Percentiles rank a stretch among this genome's conserved stretches.
These are phyloP conservation scores for Neoniphon sammara DNA, from an alignment of 2,797 vertebrate genomes.

Conservation along the genomic window DNA sequence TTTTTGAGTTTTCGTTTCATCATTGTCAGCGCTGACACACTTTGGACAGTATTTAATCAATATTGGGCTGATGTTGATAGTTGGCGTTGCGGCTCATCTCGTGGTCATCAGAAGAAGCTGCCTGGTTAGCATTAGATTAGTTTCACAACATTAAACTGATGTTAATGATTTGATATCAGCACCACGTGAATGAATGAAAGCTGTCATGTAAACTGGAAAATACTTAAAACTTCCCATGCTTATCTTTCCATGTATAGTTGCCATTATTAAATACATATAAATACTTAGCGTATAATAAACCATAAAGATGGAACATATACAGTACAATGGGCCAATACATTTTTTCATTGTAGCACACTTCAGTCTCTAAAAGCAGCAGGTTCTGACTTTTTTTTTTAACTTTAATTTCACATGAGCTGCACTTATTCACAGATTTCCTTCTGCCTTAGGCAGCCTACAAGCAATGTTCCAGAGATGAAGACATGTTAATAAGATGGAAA, in stretches of 20 bases:
- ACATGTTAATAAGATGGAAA: conserved; percentile 71
- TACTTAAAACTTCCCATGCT: too few species aligned
- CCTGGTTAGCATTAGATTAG: neutral
- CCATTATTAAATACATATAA: neutral
- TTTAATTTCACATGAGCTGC: conserved; percentile 35
- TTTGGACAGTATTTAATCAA: conserved; percentile 32
- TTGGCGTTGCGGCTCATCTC: neutral
- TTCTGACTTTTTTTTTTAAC: conserved; percentile 9
- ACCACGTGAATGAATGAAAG: neutral
- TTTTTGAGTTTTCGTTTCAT: conserved; percentile 44
- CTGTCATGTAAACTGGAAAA: too few species aligned
- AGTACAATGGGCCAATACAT: neutral
- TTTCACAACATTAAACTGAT: neutral
- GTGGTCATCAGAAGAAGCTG: too few species aligned
- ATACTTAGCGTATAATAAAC: neutral
- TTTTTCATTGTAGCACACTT: conserved; percentile 14
- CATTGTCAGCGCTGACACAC: conserved; percentile 39
- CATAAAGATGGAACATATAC: neutral
- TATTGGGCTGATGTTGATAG: conserved; percentile 23
- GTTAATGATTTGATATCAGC: neutral
- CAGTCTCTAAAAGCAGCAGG: conserved; percentile 31
- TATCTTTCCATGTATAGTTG: neutral
- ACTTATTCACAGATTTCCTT: conserved; percentile 63
- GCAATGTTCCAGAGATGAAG: conserved; percentile 72
- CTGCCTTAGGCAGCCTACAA: conserved; percentile 70